phyloP scores from a whole-genome alignment of 2,113 vertebrate genomes.

The Corythoichthys intestinalis region DNA sequence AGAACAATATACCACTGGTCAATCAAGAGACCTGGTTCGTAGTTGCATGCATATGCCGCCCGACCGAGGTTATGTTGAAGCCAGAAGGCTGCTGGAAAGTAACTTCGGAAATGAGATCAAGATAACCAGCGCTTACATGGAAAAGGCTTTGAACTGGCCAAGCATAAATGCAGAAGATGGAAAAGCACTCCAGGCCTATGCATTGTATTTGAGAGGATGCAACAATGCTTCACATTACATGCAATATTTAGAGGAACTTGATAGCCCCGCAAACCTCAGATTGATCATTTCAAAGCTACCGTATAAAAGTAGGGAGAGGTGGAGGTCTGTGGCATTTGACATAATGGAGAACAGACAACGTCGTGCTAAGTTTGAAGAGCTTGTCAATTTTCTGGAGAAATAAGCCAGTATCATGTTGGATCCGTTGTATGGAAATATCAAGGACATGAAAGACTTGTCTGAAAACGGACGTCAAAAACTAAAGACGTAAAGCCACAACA shows the following conservation, averaged over 20 bases:
- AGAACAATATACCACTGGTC: too few relatives aligned
- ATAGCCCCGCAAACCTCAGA: background rate
- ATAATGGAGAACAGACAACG: too few relatives aligned
- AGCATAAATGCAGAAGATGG: background rate
- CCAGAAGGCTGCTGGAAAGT: too few relatives aligned
- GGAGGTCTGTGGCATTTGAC: background rate
- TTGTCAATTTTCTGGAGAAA: too few relatives aligned
- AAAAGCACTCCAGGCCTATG: background rate
- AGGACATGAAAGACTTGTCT: too few relatives aligned
- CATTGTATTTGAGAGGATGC: background rate
- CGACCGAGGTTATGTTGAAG: too few relatives aligned
- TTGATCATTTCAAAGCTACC: constrained; percentile 13
- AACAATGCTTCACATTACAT: background rate
- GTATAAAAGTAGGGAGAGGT: background rate
- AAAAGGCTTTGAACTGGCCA: background rate
- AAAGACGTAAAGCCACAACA: background rate
- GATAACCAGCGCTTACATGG: background rate
- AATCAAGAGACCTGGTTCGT: too few relatives aligned
- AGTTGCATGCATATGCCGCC: too few relatives aligned
- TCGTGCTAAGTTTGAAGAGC: too few relatives aligned
- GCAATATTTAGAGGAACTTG: background rate
- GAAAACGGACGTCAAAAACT: background rate
- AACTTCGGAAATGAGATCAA: too few relatives aligned
- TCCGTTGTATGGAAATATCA: too few relatives aligned
- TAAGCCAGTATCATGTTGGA: too few relatives aligned